phyloP scores from a whole-genome alignment of 2,113 vertebrate species.

The Nycticebus coucang region DNA sequence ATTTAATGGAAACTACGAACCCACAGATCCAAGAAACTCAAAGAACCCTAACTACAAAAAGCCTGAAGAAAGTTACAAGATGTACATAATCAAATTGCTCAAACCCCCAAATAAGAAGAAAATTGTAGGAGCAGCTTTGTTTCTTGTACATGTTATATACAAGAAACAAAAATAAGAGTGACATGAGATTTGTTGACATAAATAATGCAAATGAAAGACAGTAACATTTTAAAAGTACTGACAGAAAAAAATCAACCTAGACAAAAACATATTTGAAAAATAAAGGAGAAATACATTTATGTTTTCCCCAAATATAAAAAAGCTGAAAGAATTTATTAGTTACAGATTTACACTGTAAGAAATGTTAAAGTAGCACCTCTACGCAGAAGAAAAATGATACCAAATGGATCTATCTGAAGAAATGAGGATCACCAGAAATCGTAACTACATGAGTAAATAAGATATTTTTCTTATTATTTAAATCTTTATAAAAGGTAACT shows the following conservation, averaged over 20 bases:
- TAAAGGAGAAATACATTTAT: constrained; percentile 13
- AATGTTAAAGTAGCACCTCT: too few species aligned
- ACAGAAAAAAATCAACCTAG: neutral
- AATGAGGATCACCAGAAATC: neutral
- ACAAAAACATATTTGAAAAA: neutral
- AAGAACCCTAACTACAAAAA: neutral
- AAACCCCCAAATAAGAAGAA: neutral
- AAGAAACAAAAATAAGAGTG: neutral
- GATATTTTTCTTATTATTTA: neutral
- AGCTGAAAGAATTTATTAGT: neutral
- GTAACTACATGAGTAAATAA: neutral
- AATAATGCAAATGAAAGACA: neutral
- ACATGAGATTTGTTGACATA: neutral
- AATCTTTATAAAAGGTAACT: neutral
- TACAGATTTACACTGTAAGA: too few species aligned
- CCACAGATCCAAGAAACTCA: neutral
- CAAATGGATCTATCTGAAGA: too few species aligned
- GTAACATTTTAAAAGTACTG: neutral
- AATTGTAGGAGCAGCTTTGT: neutral
- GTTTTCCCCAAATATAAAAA: neutral
- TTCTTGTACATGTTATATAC: neutral
- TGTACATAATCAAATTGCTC: constrained; percentile 10
- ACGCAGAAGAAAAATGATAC: too few species aligned
- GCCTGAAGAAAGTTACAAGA: neutral
- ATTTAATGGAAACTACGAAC: neutral